These are phyloP conservation scores for Cacatua alba DNA, from an alignment of 2,113 vertebrate species.

Conservation along the genomic window DNA sequence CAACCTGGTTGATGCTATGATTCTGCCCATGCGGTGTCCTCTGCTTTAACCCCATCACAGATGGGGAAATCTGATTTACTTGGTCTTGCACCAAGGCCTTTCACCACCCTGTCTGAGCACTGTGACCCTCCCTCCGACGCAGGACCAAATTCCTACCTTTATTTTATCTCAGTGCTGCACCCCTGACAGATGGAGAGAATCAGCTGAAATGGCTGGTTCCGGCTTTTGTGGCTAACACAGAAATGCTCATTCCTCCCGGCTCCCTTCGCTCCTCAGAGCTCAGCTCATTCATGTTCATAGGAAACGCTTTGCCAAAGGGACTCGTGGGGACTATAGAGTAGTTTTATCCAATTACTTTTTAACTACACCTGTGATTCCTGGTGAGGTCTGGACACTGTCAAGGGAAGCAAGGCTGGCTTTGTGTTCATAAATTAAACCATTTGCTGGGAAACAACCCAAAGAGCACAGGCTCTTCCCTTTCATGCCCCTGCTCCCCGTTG, in stretches of 20 bases:
- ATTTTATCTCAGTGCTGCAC: background rate
- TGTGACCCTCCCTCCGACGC: background rate
- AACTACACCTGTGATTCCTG: background rate
- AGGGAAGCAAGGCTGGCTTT: background rate
- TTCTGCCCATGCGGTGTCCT: background rate
- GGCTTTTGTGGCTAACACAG: background rate
- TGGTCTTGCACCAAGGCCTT: background rate
- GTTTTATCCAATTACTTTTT: constrained; percentile 1
- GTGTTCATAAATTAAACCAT: background rate
- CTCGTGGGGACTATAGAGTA: background rate
- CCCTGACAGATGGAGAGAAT: background rate
- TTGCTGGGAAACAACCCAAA: background rate
- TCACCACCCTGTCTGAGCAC: background rate
- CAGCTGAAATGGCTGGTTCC: background rate
- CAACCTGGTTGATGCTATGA: background rate
- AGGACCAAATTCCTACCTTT: background rate
- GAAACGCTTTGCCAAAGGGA: background rate
- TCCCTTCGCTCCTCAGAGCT: background rate
- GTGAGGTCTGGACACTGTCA: background rate
- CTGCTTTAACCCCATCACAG: background rate
- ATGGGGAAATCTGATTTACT: background rate
- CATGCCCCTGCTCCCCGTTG: background rate
- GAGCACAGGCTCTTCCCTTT: background rate
- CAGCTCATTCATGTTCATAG: background rate
- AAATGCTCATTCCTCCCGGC: background rate